Conservation (phyloP, 2,888 invertebrate species). For the Pyralis farinalis region DNA sequence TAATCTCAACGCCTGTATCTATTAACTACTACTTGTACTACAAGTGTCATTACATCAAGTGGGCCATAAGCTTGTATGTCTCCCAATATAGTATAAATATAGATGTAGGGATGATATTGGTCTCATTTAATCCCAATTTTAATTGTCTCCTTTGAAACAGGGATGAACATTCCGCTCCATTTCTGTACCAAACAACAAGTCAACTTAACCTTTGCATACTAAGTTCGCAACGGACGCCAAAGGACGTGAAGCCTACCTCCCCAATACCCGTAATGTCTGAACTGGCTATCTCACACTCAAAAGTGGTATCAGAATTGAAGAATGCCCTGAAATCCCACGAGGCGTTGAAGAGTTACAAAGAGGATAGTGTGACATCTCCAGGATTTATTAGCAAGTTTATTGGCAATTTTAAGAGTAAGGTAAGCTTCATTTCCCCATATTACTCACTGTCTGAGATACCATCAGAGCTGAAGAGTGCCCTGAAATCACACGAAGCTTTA, state of each 20-base stretch:
- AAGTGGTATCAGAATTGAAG: slow-evolving; percentile 71
- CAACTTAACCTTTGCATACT: slow-evolving; percentile 85
- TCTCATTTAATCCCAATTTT: too few relatives aligned
- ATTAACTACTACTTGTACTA: too few relatives aligned
- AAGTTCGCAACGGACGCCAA: slow-evolving; percentile 45
- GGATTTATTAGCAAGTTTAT: slow-evolving; percentile 72
- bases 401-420: slow-evolving; percentile 62
- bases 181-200: slow-evolving; percentile 91
- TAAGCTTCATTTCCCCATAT: neutral
- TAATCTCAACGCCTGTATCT: too few relatives aligned
- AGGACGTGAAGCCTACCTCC: slow-evolving; percentile 44
- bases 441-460: too few relatives aligned
- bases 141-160: slow-evolving; percentile 35
- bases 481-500: slow-evolving; percentile 67
- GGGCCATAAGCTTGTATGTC: too few relatives aligned
- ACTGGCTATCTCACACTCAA: slow-evolving; percentile 67
- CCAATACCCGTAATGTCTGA: slow-evolving; percentile 61
- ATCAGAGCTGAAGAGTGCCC: slow-evolving; percentile 66
- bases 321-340: slow-evolving; percentile 71
- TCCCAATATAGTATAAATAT: too few relatives aligned
- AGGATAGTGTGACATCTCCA: slow-evolving; percentile 53
- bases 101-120: too few relatives aligned
- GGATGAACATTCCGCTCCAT: slow-evolving; percentile 94
- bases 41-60: too few relatives aligned
- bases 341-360: slow-evolving; percentile 48